These are phyloP conservation scores for Drosophila bocki DNA, from an alignment of 1,140 invertebrate genomes.

Conservation along the genomic window DNA sequence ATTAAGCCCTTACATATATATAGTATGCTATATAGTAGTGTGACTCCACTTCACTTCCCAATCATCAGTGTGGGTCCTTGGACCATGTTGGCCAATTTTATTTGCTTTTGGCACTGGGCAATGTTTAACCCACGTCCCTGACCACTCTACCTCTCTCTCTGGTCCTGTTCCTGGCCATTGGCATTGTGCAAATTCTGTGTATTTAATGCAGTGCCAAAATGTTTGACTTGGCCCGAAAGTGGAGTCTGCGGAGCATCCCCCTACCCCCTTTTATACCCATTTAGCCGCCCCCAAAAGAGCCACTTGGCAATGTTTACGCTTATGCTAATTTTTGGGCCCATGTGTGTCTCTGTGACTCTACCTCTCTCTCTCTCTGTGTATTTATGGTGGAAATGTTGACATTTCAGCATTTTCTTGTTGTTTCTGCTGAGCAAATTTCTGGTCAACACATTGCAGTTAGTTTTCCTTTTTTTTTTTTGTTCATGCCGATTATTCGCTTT, in stretches of 20 bases:
- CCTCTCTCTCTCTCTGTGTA: slow-evolving; percentile 3
- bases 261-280: background rate
- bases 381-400: slow-evolving; percentile 49
- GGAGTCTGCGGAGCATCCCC: background rate
- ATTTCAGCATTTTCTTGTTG: slow-evolving; percentile 45
- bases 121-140: slow-evolving; percentile 24
- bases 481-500: slow-evolving; percentile 9
- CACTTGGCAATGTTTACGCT: slow-evolving; percentile 77
- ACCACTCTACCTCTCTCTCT: background rate
- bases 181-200: slow-evolving; percentile 61
- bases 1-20: slow-evolving; percentile 44
- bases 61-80: slow-evolving; percentile 32
- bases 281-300: slow-evolving; percentile 18
- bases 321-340: slow-evolving; percentile 75
- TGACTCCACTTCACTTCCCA: slow-evolving; percentile 22
- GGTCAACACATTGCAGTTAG: slow-evolving; percentile 28
- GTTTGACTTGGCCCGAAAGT: slow-evolving; percentile 59
- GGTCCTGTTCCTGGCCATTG: slow-evolving; percentile 1
- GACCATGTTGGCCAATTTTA: slow-evolving; percentile 56
- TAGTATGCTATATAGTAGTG: slow-evolving; percentile 15
- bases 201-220: slow-evolving; percentile 79
- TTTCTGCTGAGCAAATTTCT: slow-evolving; percentile 15
- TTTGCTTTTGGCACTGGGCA: slow-evolving; percentile 72
- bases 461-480: slow-evolving; percentile 4
- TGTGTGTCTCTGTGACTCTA: slow-evolving; percentile 15